Percentiles rank a stretch among this genome's conserved stretches.
These are phyloP conservation scores for Cerastis leucographa DNA, from an alignment of 2,888 invertebrate genomes.

Conservation along the genomic window DNA sequence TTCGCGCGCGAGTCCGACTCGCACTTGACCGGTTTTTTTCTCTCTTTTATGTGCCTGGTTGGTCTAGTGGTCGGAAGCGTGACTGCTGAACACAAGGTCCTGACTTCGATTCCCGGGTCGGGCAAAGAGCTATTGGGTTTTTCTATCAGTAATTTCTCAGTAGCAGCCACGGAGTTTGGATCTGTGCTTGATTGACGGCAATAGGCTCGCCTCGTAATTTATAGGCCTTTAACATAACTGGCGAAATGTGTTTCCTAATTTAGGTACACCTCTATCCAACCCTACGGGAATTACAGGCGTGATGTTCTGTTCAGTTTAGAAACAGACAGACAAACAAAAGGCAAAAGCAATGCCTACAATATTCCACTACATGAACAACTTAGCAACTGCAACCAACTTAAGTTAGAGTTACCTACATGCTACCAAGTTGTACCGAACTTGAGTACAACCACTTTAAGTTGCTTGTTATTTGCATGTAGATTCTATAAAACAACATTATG, in stretches of 20 bases:
- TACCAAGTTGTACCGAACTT: constrained; percentile 47
- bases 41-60: not conserved
- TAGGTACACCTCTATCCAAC: not conserved
- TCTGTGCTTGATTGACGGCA: not conserved
- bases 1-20: too few species aligned
- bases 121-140: not conserved
- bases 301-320: not conserved
- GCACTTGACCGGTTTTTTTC: too few species aligned
- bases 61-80: not conserved
- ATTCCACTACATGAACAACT: constrained; percentile 21
- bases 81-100: not conserved
- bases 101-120: not conserved
- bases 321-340: constrained; percentile 7
- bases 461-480: constrained; percentile 48
- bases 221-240: not conserved
- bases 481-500: constrained; percentile 22
- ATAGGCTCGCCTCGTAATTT: not conserved
- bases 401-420: constrained; percentile 23
- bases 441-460: constrained; percentile 43
- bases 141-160: not conserved
- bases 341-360: constrained; percentile 3
- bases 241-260: not conserved
- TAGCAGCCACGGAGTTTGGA: not conserved
- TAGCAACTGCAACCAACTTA: constrained; percentile 22
- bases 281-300: not conserved